These are phyloP conservation scores for Scaptomyza reducta DNA, from an alignment of 2,888 invertebrate species.

Conservation along the genomic window DNA sequence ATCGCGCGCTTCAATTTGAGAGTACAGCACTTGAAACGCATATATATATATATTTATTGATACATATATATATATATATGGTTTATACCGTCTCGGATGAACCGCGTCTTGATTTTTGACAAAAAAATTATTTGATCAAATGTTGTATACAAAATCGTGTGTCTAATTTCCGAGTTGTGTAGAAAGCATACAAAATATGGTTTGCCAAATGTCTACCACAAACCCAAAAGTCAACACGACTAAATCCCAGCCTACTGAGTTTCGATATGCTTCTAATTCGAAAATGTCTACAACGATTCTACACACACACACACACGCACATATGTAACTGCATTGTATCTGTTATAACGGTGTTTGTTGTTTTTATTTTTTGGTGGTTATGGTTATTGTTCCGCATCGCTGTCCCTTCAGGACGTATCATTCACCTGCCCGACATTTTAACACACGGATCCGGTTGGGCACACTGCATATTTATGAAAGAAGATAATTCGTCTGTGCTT, in stretches of 20 bases:
- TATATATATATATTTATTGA: slow-evolving; percentile 9
- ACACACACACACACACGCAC: not conserved
- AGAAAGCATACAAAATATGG: slow-evolving; percentile 60
- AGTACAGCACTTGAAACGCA: slow-evolving; percentile 22
- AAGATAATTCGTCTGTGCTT: not conserved
- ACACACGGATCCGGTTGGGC: slow-evolving; percentile 18
- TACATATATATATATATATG: slow-evolving; percentile 8
- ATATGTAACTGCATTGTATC: slow-evolving; percentile 3
- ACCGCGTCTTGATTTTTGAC: slow-evolving; percentile 56
- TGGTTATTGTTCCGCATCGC: slow-evolving; percentile 25
- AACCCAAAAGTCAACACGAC: slow-evolving; percentile 14
- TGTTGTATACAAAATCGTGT: slow-evolving; percentile 57
- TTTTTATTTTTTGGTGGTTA: slow-evolving; percentile 28
- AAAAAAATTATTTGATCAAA: slow-evolving; percentile 37
- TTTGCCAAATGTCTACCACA: slow-evolving; percentile 33
- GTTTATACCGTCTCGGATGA: slow-evolving; percentile 35
- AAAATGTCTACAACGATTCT: slow-evolving; percentile 1
- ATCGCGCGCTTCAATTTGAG: slow-evolving; percentile 48
- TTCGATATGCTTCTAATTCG: slow-evolving; percentile 7
- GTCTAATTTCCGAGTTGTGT: slow-evolving; percentile 58
- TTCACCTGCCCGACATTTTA: slow-evolving; percentile 19
- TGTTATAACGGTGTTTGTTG: slow-evolving; percentile 18
- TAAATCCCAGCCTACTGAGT: slow-evolving; percentile 35
- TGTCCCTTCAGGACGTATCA: slow-evolving; percentile 32
- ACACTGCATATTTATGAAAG: not conserved